Percentiles rank a stretch among this genome's conserved stretches.
Conservation (phyloP, 2,888 invertebrate species). For the Cantharis flavilabris region DNA sequence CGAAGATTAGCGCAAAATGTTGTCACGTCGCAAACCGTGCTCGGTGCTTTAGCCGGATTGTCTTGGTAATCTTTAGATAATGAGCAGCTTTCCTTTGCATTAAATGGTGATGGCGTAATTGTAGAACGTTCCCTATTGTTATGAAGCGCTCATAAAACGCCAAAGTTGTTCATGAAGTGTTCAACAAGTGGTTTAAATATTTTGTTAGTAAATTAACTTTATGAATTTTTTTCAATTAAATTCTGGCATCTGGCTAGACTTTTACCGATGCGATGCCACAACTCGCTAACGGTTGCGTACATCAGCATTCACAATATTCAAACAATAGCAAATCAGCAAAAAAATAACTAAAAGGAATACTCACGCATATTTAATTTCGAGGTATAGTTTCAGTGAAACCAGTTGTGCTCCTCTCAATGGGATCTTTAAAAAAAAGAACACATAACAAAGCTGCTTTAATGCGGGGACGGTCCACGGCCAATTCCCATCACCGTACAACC, state of each 20-base stretch:
- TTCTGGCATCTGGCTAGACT: constrained; percentile 14
- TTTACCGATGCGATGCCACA: constrained; percentile 7
- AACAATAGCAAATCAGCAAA: constrained; percentile 12
- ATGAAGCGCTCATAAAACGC: constrained; percentile 39
- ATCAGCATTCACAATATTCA: not conserved
- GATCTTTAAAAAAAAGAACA: constrained; percentile 25
- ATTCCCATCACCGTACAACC: constrained; percentile 36
- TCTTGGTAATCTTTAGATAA: constrained; percentile 45
- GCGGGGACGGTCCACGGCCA: constrained; percentile 32
- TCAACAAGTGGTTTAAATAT: constrained; percentile 42
- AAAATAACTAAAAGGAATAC: constrained; percentile 27
- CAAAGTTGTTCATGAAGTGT: constrained; percentile 28
- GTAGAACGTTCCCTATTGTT: constrained; percentile 38
- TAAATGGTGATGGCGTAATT: constrained; percentile 38
- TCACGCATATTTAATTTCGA: constrained; percentile 36
- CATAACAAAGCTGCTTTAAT: constrained; percentile 29
- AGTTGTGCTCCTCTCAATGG: constrained; percentile 33
- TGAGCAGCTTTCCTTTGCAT: constrained; percentile 40
- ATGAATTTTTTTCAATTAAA: constrained; percentile 7
- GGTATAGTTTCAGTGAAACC: constrained; percentile 39
- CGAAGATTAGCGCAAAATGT: constrained; percentile 37
- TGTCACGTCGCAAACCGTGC: constrained; percentile 16
- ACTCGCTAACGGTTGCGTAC: constrained; percentile 19
- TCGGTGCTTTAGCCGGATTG: constrained; percentile 34
- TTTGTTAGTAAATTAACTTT: constrained; percentile 33